These are phyloP conservation scores for Hipparchia sbordonii DNA, from an alignment of 2,888 invertebrate species.

Conservation along the genomic window DNA sequence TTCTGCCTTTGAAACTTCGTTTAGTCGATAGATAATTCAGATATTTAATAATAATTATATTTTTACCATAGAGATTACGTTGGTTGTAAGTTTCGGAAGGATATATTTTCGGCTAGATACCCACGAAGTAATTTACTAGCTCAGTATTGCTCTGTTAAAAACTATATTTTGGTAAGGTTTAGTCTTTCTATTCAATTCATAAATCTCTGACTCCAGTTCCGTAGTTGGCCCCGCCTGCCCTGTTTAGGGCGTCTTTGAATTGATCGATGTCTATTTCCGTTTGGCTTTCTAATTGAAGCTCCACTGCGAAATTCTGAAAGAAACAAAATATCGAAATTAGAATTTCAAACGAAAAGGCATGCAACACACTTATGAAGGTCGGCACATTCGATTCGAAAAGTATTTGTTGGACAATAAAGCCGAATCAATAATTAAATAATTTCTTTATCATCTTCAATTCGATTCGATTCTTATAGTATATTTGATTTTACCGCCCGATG, in stretches of 20 bases:
- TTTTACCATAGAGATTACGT: not conserved
- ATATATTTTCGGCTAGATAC: not conserved
- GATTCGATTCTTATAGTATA: too few species aligned
- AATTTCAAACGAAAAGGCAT: too few species aligned
- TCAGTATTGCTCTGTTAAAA: slow-evolving; percentile 36
- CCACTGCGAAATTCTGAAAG: slow-evolving; percentile 90
- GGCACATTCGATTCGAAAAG: too few species aligned
- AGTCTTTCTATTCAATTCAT: slow-evolving; percentile 59
- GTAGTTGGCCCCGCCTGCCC: slow-evolving; percentile 91
- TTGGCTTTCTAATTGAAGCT: slow-evolving; percentile 87
- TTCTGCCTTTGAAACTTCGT: not conserved
- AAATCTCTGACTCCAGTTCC: slow-evolving; percentile 89
- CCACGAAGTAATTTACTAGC: slow-evolving; percentile 8
- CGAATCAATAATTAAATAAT: too few species aligned
- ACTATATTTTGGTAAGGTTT: slow-evolving; percentile 34
- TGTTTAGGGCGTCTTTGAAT: slow-evolving; percentile 86
- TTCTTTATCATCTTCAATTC: too few species aligned
- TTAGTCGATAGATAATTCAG: not conserved
- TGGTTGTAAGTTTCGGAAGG: not conserved
- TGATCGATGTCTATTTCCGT: slow-evolving; percentile 87
- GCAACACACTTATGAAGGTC: too few species aligned
- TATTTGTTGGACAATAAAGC: too few species aligned
- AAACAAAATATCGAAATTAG: slow-evolving; percentile 27
- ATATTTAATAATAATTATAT: not conserved
- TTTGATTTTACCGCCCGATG: too few species aligned